phyloP scores from a whole-genome alignment of 2,113 vertebrate species.

The Thermophis baileyi region DNA sequence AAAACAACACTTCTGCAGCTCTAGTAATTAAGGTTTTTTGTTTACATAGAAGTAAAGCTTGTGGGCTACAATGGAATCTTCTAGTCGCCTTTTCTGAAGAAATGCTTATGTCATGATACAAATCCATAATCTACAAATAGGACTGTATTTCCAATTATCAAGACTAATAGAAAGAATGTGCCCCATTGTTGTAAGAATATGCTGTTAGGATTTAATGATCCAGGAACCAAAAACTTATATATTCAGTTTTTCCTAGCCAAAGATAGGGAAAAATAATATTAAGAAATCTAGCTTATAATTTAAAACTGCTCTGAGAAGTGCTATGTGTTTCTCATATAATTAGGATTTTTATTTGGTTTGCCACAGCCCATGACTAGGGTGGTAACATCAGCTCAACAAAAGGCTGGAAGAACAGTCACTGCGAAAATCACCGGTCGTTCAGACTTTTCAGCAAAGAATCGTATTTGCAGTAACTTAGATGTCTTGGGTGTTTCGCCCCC shows the following conservation, averaged over 20 bases:
- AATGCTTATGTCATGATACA: not conserved
- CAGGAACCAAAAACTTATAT: not conserved
- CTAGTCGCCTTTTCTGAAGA: not conserved
- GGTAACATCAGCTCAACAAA: constrained; percentile 85
- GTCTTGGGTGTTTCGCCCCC: constrained; percentile 87
- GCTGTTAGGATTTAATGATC: too few species aligned
- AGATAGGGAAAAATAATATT: not conserved
- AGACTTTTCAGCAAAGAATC: constrained; percentile 71
- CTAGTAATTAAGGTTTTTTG: not conserved
- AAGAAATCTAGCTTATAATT: not conserved
- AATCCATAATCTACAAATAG: not conserved
- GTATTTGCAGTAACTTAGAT: constrained; percentile 70
- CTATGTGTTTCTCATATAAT: not conserved
- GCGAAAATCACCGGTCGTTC: constrained; percentile 82
- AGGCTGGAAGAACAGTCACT: constrained; percentile 85
- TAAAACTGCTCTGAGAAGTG: not conserved
- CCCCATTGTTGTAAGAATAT: not conserved
- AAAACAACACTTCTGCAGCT: not conserved
- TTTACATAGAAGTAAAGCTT: not conserved
- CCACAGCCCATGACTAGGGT: constrained; percentile 74
- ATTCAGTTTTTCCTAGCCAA: not conserved
- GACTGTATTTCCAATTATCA: not conserved
- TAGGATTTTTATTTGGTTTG: constrained; percentile 23
- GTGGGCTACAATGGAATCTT: not conserved
- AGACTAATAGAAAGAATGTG: not conserved